phyloP scores from a whole-genome alignment of 2,888 invertebrate genomes.

The Aromia moschata region DNA sequence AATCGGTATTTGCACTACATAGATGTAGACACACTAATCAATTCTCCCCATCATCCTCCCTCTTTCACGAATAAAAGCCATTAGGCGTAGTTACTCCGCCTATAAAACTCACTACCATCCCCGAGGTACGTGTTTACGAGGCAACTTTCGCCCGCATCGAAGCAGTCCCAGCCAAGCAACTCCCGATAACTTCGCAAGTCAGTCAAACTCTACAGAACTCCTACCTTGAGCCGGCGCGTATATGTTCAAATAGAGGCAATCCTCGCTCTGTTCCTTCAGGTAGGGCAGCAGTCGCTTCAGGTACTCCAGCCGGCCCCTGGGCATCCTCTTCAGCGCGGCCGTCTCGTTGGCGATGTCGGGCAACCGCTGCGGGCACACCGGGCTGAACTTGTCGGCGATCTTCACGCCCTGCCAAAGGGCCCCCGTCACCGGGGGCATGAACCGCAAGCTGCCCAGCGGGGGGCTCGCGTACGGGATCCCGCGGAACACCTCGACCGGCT shows the following conservation, averaged over 20 bases:
- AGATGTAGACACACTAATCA: too few species aligned
- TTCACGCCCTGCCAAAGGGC: slow-evolving; percentile 92
- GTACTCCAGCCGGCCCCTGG: slow-evolving; percentile 87
- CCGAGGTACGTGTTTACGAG: slow-evolving; percentile 15
- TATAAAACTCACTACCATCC: slow-evolving; percentile 4
- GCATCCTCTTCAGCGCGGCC: slow-evolving; percentile 84
- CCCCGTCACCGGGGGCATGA: slow-evolving; percentile 96
- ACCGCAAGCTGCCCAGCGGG: slow-evolving; percentile 86
- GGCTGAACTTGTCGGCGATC: slow-evolving; percentile 85
- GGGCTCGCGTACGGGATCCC: slow-evolving; percentile 96
- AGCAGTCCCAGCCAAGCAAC: slow-evolving; percentile 6
- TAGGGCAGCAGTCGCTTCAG: slow-evolving; percentile 87
- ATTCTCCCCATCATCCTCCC: too few species aligned
- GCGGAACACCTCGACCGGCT: slow-evolving; percentile 91
- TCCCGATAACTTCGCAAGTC: slow-evolving; percentile 6
- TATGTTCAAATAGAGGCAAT: slow-evolving; percentile 96
- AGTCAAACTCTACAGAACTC: slow-evolving; percentile 1
- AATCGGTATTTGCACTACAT: too few species aligned
- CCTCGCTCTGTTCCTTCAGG: slow-evolving; percentile 92
- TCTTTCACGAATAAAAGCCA: background rate
- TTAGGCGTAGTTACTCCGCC: background rate
- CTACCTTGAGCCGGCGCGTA: slow-evolving; percentile 95
- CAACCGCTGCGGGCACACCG: slow-evolving; percentile 92
- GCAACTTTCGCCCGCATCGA: slow-evolving; percentile 10
- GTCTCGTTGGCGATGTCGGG: slow-evolving; percentile 88